Base-by-base conservation (phyloP, 2,113 vertebrate species). In the Empidonax traillii region DNA sequence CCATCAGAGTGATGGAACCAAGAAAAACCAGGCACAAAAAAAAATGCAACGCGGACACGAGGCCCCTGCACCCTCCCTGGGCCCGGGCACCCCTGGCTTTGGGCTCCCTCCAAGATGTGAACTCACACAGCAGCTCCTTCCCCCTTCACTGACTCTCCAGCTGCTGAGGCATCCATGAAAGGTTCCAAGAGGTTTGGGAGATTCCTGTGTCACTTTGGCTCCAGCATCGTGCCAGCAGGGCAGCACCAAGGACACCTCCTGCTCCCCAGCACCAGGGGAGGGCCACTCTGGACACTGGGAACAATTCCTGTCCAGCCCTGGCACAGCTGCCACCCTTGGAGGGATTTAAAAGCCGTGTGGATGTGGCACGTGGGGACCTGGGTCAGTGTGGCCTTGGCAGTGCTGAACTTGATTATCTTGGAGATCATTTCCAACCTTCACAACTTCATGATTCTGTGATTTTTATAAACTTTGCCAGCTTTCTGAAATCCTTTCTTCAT, bases 41-140 rank as follows among this genome's bases (percentile, higher is more conserved):
- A 35, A 22, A 44, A 15, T 2, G 15, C 10, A 28, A 12, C 6
- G 14, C 1, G 33, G 39, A 17, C 56, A 35, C 21, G 2, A 4
- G 1, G 3, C 25, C 14, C 3, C 77, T 33, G 3, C 22, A 19
- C 2, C 83, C 35, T 31, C 9, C 9, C 67, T 2, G 17, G 18
- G 17, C 35, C 17, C 61, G 15, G 23, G 35, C 6, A 30, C 5
- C n/a, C 13, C 5, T 3, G 20, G 4, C 0, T 24, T 28, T 35
- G 58, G 31, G 41, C 52, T 41, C 24, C 46, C 69, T 61, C 31
- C 56, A 33, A 31, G 12, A 11, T 1, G 7, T 16, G 18, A 19
- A 27, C 43, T 83, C 47, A 35, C 7, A 19, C 0, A 46, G 55
- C 47, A 39, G 8, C 33, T 20, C 61, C 25, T 14, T 28, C 24